Base-by-base conservation (phyloP, 1,140 invertebrate species). In the Drosophila ananassae region DNA sequence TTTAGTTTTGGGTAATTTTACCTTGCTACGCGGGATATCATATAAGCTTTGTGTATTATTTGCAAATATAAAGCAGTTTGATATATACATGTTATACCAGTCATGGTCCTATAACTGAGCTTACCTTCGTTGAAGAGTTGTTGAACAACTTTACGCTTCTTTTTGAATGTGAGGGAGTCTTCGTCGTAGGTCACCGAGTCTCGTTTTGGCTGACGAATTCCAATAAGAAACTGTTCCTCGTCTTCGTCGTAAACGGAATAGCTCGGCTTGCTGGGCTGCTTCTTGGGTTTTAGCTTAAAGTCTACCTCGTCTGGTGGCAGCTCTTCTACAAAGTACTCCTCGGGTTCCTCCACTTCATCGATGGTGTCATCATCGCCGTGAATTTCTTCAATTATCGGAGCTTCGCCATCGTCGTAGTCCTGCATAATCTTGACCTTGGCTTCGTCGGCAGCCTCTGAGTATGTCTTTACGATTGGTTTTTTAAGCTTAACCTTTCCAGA, bases 401-500 rank as follows among this genome's bases (percentile, higher is more conserved):
- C 93, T 63, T 94, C 93, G 55, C 94, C 94, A 74, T 95, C 93
- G 68, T 96, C 95, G 66, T 94, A 93, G 92, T 96, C 95, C 92
- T 95, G 93, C 58, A 94, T 93, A 62, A 96, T 95, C 90, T 94
- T 94, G 22, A 96, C 95, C 2, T 94, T 95, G 61, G 95, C 94
- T 93, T 96, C 95, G 37, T 94, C 94, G 17, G 94, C 92, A 92
- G 96, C 96, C 92, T 96, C 95, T 7, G 93, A 94, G 91, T 94
- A 96, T 6, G 95, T 96, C 58, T 94, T 94, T 89, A 94, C 95
- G n/a, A 90, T 57, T 39, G 95, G 95, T 77, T 95, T 92, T 71
- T 94, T 96, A n/a, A 97, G 69, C 92, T 95, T 96, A 3, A 97
- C 94, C 92, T 96, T 97, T 61, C 96, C 95, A 9, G 95, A 95